phyloP scores from a whole-genome alignment of 2,113 vertebrate species.

The Nothoprocta pentlandii region DNA sequence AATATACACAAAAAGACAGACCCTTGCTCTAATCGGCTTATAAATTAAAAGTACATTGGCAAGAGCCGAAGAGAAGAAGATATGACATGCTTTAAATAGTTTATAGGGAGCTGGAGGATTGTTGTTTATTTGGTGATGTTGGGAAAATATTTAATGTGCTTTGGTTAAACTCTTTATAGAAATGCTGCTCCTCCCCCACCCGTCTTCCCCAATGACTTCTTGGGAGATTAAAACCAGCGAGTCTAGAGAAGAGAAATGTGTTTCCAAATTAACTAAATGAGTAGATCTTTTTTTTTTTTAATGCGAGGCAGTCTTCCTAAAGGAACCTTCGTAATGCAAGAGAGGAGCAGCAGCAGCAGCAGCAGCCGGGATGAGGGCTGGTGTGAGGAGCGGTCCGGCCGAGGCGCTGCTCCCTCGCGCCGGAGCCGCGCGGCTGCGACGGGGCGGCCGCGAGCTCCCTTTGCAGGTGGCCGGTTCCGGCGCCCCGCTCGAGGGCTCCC shows the following conservation, averaged over 20 bases:
- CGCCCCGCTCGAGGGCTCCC: no score
- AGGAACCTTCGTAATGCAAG: constrained; percentile 52
- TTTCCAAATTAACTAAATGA: constrained; percentile 66
- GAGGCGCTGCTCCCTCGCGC: not conserved
- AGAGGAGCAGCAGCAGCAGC: constrained; percentile 16
- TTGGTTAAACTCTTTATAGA: constrained; percentile 65
- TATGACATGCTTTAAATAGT: constrained; percentile 71
- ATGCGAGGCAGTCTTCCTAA: constrained; percentile 65
- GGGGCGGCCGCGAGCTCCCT: not conserved
- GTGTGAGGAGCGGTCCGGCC: not conserved
- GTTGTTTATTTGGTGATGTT: constrained; percentile 74
- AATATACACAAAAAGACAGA: constrained; percentile 54
- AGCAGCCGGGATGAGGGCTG: constrained; percentile 24
- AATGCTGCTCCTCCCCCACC: constrained; percentile 52
- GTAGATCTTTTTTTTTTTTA: constrained; percentile 66
- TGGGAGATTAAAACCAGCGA: constrained; percentile 65
- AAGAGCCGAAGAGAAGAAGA: constrained; percentile 62
- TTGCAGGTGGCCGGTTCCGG: not conserved
- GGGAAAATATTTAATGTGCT: constrained; percentile 73
- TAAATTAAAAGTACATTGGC: constrained; percentile 70
- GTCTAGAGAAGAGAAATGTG: constrained; percentile 26
- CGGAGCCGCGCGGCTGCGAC: not conserved
- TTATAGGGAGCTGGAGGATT: constrained; percentile 71
- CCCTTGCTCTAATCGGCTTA: constrained; percentile 51
- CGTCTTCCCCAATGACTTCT: constrained; percentile 45